A percentile compares a stretch with the other conserved stretches of the same genome.
phyloP scores from a whole-genome alignment of 2,888 invertebrate genomes.

The Matsumyia berberina region DNA sequence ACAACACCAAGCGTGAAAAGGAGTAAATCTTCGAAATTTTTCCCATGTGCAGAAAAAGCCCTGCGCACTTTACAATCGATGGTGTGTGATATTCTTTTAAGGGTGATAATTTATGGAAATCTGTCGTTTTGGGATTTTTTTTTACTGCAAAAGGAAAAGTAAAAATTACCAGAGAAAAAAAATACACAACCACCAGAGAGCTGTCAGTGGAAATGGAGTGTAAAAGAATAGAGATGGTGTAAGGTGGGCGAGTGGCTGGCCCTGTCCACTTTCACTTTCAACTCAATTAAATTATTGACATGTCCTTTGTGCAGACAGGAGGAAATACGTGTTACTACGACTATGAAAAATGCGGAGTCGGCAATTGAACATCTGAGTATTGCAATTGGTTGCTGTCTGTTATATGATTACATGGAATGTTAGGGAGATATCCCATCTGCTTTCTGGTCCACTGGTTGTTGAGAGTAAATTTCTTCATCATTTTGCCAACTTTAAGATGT shows the following conservation, averaged over 20 bases:
- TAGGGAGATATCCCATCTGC: not conserved
- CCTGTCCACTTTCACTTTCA: constrained; percentile 34
- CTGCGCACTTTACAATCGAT: constrained; percentile 36
- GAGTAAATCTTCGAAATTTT: constrained; percentile 19
- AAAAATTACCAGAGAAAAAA: not conserved
- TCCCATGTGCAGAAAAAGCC: constrained; percentile 15
- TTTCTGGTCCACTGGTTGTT: not conserved
- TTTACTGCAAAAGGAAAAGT: constrained; percentile 3
- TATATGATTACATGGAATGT: not conserved
- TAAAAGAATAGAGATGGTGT: constrained; percentile 4
- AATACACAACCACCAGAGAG: constrained; percentile 11
- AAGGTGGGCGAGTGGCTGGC: not conserved
- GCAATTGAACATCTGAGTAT: not conserved
- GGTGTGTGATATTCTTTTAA: constrained; percentile 44
- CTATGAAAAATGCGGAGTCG: not conserved
- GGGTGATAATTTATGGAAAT: constrained; percentile 47
- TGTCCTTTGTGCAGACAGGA: constrained; percentile 10
- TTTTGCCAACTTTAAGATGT: not conserved
- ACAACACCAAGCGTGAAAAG: constrained; percentile 1
- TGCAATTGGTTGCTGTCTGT: constrained; percentile 5
- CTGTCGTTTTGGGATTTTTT: constrained; percentile 22
- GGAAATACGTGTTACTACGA: not conserved
- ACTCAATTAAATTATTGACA: constrained; percentile 29
- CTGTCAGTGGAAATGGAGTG: constrained; percentile 39
- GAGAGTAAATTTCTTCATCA: not conserved